These are phyloP conservation scores for Adelosebastes latens DNA, from an alignment of 2,797 vertebrate genomes.

Conservation along the genomic window DNA sequence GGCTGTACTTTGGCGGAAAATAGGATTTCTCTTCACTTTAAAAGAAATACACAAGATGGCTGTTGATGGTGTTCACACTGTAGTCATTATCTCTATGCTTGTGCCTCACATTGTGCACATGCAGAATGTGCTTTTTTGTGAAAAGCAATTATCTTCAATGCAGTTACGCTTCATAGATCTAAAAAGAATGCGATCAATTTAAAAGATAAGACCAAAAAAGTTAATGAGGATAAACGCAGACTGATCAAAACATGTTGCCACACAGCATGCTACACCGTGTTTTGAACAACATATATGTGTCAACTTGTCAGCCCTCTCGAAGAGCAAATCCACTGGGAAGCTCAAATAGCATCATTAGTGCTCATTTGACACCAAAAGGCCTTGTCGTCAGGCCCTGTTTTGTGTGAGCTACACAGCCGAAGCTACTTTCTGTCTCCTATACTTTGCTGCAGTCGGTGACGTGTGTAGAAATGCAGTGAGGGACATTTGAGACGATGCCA, in stretches of 20 bases:
- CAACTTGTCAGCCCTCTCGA: constrained; percentile 25
- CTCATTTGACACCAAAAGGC: constrained; percentile 50
- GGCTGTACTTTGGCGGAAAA: constrained; percentile 52
- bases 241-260: background rate
- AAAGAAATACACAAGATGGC: constrained; percentile 11
- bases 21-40: constrained; percentile 33
- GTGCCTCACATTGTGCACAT: background rate
- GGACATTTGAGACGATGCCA: constrained; percentile 69
- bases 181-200: background rate
- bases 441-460: constrained; percentile 21
- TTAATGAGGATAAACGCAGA: background rate
- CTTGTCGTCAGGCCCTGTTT: constrained; percentile 40
- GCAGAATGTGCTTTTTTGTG: background rate
- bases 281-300: constrained; percentile 9
- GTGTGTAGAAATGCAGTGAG: constrained; percentile 36
- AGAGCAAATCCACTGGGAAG: constrained; percentile 25
- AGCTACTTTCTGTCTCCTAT: constrained; percentile 26
- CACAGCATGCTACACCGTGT: background rate
- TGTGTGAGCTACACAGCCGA: constrained; percentile 40
- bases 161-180: background rate
- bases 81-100: background rate
- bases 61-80: background rate
- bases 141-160: background rate
- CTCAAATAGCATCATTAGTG: constrained; percentile 34
- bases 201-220: background rate